These are phyloP conservation scores for Andrena bucephala DNA, from an alignment of 2,888 invertebrate genomes.

Conservation along the genomic window DNA sequence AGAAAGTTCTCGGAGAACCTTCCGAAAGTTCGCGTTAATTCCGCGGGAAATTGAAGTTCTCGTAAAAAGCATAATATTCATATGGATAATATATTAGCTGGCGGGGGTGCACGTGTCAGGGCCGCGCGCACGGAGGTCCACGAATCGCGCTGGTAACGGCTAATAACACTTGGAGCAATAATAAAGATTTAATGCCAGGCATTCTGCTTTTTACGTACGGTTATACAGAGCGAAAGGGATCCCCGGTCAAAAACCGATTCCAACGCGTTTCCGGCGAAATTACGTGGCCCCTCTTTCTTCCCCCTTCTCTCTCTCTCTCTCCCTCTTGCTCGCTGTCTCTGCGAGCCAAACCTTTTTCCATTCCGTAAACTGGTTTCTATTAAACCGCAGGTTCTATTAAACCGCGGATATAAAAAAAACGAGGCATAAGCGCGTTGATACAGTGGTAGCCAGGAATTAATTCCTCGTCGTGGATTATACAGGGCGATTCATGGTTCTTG, in stretches of 20 bases:
- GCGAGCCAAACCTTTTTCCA: constrained; percentile 10
- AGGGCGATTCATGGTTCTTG: not conserved
- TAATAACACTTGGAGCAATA: constrained; percentile 58
- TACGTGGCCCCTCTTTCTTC: constrained; percentile 1
- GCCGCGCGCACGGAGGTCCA: constrained; percentile 30
- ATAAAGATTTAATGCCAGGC: constrained; percentile 59
- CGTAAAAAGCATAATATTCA: constrained; percentile 58
- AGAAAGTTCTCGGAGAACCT: constrained; percentile 1
- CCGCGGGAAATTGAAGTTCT: constrained; percentile 52
- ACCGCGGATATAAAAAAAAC: constrained; percentile 2
- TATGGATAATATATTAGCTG: constrained; percentile 45
- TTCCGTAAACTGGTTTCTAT: not conserved
- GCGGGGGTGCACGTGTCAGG: constrained; percentile 49
- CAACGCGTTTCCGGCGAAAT: constrained; percentile 35
- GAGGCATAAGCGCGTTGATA: not conserved
- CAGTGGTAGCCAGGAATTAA: not conserved
- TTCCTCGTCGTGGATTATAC: not conserved
- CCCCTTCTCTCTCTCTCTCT: not conserved
- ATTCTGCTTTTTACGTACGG: constrained; percentile 30
- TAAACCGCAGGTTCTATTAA: not conserved
- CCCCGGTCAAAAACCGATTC: constrained; percentile 48
- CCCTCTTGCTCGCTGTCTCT: not conserved
- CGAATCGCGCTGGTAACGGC: constrained; percentile 34
- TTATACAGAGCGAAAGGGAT: constrained; percentile 13
- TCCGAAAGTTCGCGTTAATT: constrained; percentile 49